phyloP scores from a whole-genome alignment of 2,113 vertebrate genomes.

The Dromaius novaehollandiae region DNA sequence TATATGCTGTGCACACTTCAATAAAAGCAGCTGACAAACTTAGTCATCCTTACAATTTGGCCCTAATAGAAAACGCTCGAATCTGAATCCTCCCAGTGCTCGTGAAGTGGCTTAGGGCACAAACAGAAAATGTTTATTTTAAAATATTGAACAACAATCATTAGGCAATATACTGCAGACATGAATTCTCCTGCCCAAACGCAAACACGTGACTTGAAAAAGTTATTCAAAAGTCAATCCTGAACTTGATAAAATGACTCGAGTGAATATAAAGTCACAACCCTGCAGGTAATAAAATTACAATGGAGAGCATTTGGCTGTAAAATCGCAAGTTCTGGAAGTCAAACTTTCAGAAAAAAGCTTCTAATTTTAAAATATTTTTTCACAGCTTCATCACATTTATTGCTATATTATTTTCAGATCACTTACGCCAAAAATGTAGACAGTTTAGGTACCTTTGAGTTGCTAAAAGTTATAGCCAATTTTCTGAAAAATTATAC shows the following conservation, averaged over 20 bases:
- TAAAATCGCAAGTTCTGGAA: conserved; percentile 57
- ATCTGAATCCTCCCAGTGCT: background rate
- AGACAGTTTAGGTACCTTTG: conserved; percentile 85
- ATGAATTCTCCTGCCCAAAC: conserved; percentile 36
- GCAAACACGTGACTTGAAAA: conserved; percentile 30
- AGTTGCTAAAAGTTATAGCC: conserved; percentile 87
- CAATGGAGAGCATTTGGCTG: background rate
- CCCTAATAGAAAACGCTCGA: conserved; percentile 31
- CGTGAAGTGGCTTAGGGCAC: background rate
- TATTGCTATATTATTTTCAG: conserved; percentile 83
- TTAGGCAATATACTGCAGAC: background rate
- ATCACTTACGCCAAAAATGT: conserved; percentile 80
- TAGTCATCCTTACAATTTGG: conserved; percentile 21
- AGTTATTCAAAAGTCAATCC: conserved; percentile 60
- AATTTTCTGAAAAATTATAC: conserved; percentile 88
- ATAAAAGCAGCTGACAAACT: conserved; percentile 58
- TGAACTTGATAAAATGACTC: conserved; percentile 23
- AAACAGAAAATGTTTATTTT: conserved; percentile 51
- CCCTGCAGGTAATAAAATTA: conserved; percentile 35
- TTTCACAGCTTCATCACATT: conserved; percentile 78
- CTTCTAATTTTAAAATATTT: conserved; percentile 71
- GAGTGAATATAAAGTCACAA: background rate
- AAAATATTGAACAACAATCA: conserved; percentile 45
- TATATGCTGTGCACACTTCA: background rate
- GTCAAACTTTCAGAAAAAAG: conserved; percentile 74